Conservation (phyloP, 2,888 invertebrate species). For the Chrysotoxum bicinctum region DNA sequence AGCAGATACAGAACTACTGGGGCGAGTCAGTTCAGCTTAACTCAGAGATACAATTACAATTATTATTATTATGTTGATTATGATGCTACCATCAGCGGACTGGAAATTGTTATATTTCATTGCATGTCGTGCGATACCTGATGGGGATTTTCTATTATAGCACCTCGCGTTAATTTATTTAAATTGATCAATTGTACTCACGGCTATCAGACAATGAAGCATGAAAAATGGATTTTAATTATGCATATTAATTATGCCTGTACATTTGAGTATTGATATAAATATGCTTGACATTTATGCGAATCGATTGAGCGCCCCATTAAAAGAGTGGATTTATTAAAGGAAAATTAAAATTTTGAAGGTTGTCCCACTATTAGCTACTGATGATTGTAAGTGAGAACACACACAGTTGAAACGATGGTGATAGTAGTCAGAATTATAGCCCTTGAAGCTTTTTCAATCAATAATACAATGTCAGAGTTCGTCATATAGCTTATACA, state of each 20-base stretch:
- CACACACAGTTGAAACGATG: too few species aligned
- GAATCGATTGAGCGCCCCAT: too few species aligned
- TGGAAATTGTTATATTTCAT: slow-evolving; percentile 35
- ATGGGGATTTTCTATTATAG: slow-evolving; percentile 25
- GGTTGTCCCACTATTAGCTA: too few species aligned
- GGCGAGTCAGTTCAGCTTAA: background rate
- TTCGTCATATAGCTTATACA: too few species aligned
- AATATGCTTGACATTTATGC: too few species aligned
- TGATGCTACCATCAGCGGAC: background rate
- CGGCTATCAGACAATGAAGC: background rate
- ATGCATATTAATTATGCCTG: background rate
- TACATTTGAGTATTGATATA: too few species aligned
- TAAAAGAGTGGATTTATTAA: too few species aligned
- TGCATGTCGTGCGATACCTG: slow-evolving; percentile 29
- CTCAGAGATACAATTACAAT: slow-evolving; percentile 23
- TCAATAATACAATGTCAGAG: too few species aligned
- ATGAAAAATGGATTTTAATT: background rate
- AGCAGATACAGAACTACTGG: background rate
- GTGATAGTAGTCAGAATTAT: too few species aligned
- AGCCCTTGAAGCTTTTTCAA: too few species aligned
- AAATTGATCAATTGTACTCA: slow-evolving; percentile 36
- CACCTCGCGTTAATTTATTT: slow-evolving; percentile 44
- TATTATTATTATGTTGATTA: slow-evolving; percentile 22
- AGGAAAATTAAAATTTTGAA: too few species aligned
- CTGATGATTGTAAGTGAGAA: too few species aligned